Evolutionary conservation across 2,888 invertebrate genomes (phyloP), one percentile per base, ranked within the genome.

Genomic region (Tiliacea citrago): DNA sequence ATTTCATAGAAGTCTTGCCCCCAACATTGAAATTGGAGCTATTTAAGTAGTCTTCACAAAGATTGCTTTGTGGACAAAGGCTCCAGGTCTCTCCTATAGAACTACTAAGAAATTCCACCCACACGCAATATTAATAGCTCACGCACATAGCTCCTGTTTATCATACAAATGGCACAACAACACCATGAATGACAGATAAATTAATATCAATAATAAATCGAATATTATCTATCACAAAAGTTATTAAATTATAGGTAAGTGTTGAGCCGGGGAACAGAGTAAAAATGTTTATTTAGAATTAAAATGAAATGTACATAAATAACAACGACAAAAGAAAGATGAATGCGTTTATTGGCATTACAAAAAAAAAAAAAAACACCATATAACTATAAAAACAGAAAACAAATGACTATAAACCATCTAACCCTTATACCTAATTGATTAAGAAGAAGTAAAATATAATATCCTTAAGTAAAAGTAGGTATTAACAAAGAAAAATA

Each of bases 141-240:
- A 67, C 29, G 51, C 62, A 78, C 61, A 57, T 45, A 45, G 10
- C 42, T 6, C 18, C 0, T 24, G n/a, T 24, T 79, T 63, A 63
- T 62, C 79, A 79, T 78, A 79, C 62, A 68, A 78, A 78, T 79
- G 51, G 47, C 13, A 7, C 47, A 29, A 21, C 18, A 9, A 6
- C 7, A 35, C 24, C 10, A 29, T 67, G 73, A 68, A 79, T 78
- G n/a, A 53, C 5, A 62, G 63, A 79, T 55, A n/a, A 49, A 62
- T n/a, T n/a, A n/a, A n/a, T 57, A 21, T 77, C 58, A 77, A 77
- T 65, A 70, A 6, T 75, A 75, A 65, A 45, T 45, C 39, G 4
- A 53, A n/a, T 21, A 29, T 63, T n/a, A 53, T 21, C 5, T 35
- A 6, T 35, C n/a, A 10, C 18, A 24, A 51, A 39, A 47, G 8